Evolutionary conservation across 2,797 vertebrate species (phyloP), one percentile per base, ranked within the genome.

Genomic region (Sebastes miniatus): DNA sequence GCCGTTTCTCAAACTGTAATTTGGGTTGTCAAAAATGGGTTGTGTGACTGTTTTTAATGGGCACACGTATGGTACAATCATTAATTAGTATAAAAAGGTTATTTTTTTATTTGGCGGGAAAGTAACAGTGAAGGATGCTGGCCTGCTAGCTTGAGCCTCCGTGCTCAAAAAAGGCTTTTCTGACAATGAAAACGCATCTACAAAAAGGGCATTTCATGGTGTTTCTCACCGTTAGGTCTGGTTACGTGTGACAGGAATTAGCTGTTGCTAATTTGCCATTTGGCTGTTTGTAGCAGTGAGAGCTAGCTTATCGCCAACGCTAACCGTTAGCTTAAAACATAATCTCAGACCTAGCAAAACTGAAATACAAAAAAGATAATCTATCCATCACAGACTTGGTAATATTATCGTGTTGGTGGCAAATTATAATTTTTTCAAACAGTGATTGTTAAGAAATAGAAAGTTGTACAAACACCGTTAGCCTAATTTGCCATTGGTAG

Each of bases 201-300:
- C 8, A 79, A 36, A 62, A 34, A 36, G 50, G 67, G 47, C 66
- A 56, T 72, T 77, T 76, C 20, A 67, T 62, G n/a, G 27, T 29
- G 36, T 62, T 68, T 72, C 20, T 79, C 27, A 57, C 32, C 6
- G 18, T 68, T 25, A 25, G 1, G 31, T 68, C 50, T 22, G 20
- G 22, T 43, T 69, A 57, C 8, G 0, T 36, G 3, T 6, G 76
- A 85, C 86, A 83, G 73, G 58, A 85, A 72, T 80, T 82, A 81
- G 80, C 83, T 12, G 18, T 8, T 52, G 72, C 82, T 88, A 73
- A 85, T 87, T 87, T 81, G 47, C 78, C 75, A 18, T 25, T 34
- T 39, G 3, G 50, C 34, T 76, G n/a, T 50, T 69, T 39, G 61
- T 61, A 20, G 14, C 64, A 76, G 59, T 9, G 61, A 57, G 62